Evolutionary conservation across 2,113 vertebrate species (phyloP), one percentile per base, ranked within the genome.

Genomic region (Gracilinanus agilis): DNA sequence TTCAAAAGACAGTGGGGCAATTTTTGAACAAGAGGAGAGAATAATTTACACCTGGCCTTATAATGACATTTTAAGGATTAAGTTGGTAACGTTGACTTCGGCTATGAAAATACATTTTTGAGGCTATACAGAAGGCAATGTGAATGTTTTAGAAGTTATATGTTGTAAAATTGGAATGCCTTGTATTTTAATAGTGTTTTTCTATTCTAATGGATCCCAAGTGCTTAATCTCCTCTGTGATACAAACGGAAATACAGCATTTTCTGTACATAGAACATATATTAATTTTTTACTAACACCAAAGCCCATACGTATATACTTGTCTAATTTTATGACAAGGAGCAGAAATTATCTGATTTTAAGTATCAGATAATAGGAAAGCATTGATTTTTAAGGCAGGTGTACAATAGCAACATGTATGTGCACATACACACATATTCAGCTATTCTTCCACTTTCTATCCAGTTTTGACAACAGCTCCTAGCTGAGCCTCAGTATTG

Each of bases 31-130:
- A 95, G 61, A 90, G 25, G 24, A 96, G 75, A 94, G 25, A 91
- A 90, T 93, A 97, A 95, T 92, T 96, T 53, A 96, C 53, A 95
- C 54, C 24, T 75, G 96, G 94, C 89, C 90, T 53, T 94, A 75
- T 93, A 95, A 91, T 94, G 23, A 92, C 75, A 91, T 44, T 93
- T 96, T 54, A 92, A 93, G 94, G 58, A 93, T 75, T 95, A 96
- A 94, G 53, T 91, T 92, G n/a, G 90, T 92, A 93, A 96, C 12
- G 96, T 58, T 29, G 1, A 67, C 88, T 96, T 97, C 58, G 89
- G 89, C 29, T 93, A 54, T 16, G 56, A 92, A 53, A 88, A 54
- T 16, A 23, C 95, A 9, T 88, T 92, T 92, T 96, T 55, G 88
- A 92, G 27, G 5, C 53, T 89, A 54, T 54, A 34, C 40, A 94